Evolutionary conservation across 1,140 invertebrate species (phyloP), one percentile per base, ranked within the genome.

Genomic region (Acromyrmex heyeri): DNA sequence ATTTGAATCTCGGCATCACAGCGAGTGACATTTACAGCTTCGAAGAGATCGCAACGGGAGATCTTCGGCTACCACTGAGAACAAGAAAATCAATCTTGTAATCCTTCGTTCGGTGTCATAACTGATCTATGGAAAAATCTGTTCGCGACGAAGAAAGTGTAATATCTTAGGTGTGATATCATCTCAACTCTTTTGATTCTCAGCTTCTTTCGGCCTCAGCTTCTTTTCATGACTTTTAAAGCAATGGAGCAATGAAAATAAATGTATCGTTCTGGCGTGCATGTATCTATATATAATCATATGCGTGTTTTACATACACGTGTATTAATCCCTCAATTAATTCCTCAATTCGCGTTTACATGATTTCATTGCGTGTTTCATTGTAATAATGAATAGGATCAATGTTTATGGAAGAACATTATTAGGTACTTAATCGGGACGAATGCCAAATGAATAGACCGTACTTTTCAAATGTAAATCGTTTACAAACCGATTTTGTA

Each of bases 81-180:
- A 73, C 27, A 70, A 57, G 69, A 62, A 83, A 83, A 83, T 83
- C 79, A 83, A 83, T 83, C 69, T 83, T 75, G 27, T 62, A 48
- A 73, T 61, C n/a, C 79, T 83, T 61, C 38, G 53, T 48, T 82
- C 67, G 67, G 12, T 18, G 67, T 82, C 79, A 75, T 61, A 75
- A 83, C 69, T 83, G 69, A 61, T 44, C 24, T 61, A 5, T 12
- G 27, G 30, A 69, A 73, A 73, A 61, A 73, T 83, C 69, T 21
- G 69, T 38, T 83, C 24, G 69, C 79, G 55, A 72, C 69, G 38
- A 83, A 10, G 18, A 30, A 82, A 38, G 55, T 83, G 24, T 48
- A 55, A 75, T 82, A 82, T 75, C 79, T 75, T 50, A 69, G 27
- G 21, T 21, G 21, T 21, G 21, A 21, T 21, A 21, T 59, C 62